Conservation (phyloP, 2,113 vertebrate species). For the Pluvialis apricaria region DNA sequence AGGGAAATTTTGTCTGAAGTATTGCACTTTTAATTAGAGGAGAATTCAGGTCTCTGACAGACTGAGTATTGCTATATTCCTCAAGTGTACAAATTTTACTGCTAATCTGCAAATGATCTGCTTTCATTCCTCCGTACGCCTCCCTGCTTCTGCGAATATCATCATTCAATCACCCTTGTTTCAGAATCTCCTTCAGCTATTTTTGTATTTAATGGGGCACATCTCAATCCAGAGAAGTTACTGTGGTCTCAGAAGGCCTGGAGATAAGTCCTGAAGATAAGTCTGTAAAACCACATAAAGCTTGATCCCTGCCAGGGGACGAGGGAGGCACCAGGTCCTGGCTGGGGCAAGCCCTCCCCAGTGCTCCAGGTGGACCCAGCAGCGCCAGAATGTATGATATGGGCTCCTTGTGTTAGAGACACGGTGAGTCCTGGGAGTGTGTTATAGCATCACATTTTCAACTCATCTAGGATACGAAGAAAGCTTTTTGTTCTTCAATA, state of each 20-base stretch:
- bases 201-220: neutral
- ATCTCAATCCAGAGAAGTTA: neutral
- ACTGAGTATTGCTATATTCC: neutral
- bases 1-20: neutral
- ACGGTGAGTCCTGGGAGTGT: too few species aligned
- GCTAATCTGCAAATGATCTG: neutral
- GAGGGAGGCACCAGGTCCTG: neutral
- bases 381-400: fast-evolving
- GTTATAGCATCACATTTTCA: neutral
- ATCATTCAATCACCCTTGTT: neutral
- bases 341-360: neutral
- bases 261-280: neutral
- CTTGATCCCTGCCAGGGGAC: neutral
- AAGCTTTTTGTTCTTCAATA: neutral
- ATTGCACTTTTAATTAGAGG: neutral
- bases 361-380: fast-evolving
- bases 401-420: neutral
- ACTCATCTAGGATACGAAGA: neutral
- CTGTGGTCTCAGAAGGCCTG: neutral
- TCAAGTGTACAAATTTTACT: neutral
- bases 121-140: neutral
- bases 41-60: neutral
- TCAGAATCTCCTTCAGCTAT: neutral
- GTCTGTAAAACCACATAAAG: neutral
- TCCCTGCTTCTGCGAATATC: neutral